Evolutionary conservation across 1,140 invertebrate species (phyloP).

Genomic region (Drosophila kikkawai): DNA sequence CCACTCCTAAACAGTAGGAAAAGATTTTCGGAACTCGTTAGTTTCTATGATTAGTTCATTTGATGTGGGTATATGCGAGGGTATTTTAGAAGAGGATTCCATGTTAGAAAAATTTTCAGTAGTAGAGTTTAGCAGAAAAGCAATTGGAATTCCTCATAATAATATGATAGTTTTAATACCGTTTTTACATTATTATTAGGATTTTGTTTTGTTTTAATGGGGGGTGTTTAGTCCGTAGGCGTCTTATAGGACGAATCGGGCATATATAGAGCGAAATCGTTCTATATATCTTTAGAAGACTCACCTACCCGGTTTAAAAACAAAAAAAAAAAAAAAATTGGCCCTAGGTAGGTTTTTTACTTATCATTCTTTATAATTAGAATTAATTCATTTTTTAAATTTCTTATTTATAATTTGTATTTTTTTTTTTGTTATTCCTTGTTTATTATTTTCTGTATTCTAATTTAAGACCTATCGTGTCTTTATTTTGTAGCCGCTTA

Average conservation of each 20-base stretch:
- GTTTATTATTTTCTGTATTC: too few species aligned
- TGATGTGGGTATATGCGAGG: too few species aligned
- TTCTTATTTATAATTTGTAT: too few species aligned
- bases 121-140: not conserved
- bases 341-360: too few species aligned
- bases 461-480: too few species aligned
- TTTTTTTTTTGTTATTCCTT: too few species aligned
- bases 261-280: not conserved
- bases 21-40: not conserved
- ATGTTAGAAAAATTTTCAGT: not conserved
- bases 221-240: not conserved
- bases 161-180: not conserved
- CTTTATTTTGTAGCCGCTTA: too few species aligned
- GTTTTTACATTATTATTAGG: not conserved
- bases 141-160: not conserved
- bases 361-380: too few species aligned
- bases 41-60: too few species aligned
- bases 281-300: not conserved
- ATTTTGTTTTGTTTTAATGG: not conserved
- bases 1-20: too few species aligned
- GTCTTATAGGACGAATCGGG: conserved; percentile 1
- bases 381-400: too few species aligned
- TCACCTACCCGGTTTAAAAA: not conserved
- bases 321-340: not conserved
- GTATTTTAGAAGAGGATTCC: not conserved